Conservation (phyloP, 2,797 vertebrate species). For the Scolopax rusticola region DNA sequence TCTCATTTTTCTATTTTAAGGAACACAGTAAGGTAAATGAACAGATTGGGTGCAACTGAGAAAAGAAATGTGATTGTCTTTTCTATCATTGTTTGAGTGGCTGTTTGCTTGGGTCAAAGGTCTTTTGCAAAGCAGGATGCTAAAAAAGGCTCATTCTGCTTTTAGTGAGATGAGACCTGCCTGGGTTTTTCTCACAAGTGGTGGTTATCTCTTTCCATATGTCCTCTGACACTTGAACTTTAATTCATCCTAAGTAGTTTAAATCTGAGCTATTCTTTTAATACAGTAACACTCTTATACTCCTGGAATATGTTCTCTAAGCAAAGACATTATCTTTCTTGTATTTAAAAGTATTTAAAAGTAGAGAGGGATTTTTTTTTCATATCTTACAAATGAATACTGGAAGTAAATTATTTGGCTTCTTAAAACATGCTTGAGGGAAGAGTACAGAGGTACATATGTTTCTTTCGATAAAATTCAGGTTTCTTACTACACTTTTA, state of each 20-base stretch:
- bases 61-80: neutral
- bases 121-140: neutral
- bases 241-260: neutral
- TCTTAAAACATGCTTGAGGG: neutral
- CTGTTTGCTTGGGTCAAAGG: neutral
- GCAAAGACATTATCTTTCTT: neutral
- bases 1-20: neutral
- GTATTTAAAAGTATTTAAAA: neutral
- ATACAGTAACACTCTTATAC: neutral
- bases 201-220: neutral
- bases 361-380: neutral
- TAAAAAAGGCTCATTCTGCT: neutral
- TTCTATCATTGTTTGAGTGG: neutral
- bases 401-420: neutral
- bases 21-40: neutral
- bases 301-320: neutral
- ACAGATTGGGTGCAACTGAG: neutral
- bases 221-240: neutral
- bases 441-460: neutral
- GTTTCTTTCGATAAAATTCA: neutral
- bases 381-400: neutral
- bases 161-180: neutral
- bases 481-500: neutral
- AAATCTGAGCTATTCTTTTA: neutral
- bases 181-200: neutral